A percentile compares a stretch with the other conserved stretches of the same genome.
Evolutionary conservation across 2,113 vertebrate species (phyloP).

Genomic region (Pogonocichla stellata): DNA sequence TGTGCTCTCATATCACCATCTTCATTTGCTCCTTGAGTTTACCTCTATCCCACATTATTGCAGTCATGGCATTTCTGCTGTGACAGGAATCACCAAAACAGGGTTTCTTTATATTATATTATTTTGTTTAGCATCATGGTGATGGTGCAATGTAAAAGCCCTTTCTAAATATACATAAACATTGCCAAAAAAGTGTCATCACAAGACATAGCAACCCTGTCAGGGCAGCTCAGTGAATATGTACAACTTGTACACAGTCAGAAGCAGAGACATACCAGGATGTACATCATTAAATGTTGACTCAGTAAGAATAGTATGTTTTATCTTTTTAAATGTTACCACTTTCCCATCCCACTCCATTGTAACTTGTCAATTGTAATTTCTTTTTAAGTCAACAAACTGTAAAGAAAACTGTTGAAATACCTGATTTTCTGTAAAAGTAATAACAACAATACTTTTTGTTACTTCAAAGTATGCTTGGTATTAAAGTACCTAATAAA

Average conservation of each 20-base stretch:
- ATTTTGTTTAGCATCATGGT: constrained; percentile 21
- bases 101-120: constrained; percentile 37
- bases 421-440: constrained; percentile 79
- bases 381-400: constrained; percentile 76
- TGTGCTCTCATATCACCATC: not conserved
- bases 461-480: constrained; percentile 75
- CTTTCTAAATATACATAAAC: constrained; percentile 25
- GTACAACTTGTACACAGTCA: constrained; percentile 53
- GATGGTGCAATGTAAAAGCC: constrained; percentile 28
- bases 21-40: not conserved
- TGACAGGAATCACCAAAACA: constrained; percentile 24
- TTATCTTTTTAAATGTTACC: constrained; percentile 69
- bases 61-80: not conserved
- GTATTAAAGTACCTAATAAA: constrained; percentile 70
- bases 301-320: constrained; percentile 62
- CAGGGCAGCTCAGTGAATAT: constrained; percentile 46
- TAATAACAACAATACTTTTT: constrained; percentile 79
- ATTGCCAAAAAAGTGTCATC: constrained; percentile 24
- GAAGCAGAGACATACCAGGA: not conserved
- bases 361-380: constrained; percentile 66
- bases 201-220: not conserved
- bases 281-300: constrained; percentile 67
- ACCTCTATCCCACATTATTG: not conserved
- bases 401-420: constrained; percentile 80
- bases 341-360: constrained; percentile 64